These are phyloP conservation scores for Apodemus sylvaticus DNA, from an alignment of 2,113 vertebrate species.

Conservation along the genomic window DNA sequence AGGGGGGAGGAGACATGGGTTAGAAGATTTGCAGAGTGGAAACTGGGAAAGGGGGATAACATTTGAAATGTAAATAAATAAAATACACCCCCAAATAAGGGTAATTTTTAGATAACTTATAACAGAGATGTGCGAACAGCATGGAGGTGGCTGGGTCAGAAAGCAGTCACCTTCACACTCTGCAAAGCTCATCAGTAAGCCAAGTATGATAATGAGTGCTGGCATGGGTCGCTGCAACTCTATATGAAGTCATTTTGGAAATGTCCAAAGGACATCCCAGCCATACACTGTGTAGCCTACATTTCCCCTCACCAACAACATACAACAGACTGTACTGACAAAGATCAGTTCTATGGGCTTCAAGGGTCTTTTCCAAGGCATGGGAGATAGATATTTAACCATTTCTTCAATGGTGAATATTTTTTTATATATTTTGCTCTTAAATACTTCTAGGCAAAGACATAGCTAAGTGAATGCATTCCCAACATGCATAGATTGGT, in stretches of 20 bases:
- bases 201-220: fast-evolving
- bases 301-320: not conserved
- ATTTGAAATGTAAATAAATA: too few species aligned
- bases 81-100: too few species aligned
- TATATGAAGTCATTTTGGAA: not conserved
- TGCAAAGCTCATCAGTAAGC: not conserved
- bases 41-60: too few species aligned
- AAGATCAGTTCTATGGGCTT: not conserved
- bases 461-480: not conserved
- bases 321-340: not conserved
- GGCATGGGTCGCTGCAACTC: not conserved
- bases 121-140: not conserved
- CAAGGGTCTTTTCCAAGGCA: not conserved
- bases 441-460: not conserved
- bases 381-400: not conserved
- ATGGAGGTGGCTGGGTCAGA: not conserved
- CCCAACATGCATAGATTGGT: too few species aligned
- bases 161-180: not conserved
- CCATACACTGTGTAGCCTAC: too few species aligned
- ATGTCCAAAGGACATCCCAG: not conserved
- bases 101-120: constrained; percentile 37
- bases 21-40: too few species aligned
- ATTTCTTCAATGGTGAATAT: not conserved
- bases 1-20: too few species aligned
- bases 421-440: constrained; percentile 22